phyloP scores from a whole-genome alignment of 1,140 invertebrate genomes.

The Drosophila arizonae region DNA sequence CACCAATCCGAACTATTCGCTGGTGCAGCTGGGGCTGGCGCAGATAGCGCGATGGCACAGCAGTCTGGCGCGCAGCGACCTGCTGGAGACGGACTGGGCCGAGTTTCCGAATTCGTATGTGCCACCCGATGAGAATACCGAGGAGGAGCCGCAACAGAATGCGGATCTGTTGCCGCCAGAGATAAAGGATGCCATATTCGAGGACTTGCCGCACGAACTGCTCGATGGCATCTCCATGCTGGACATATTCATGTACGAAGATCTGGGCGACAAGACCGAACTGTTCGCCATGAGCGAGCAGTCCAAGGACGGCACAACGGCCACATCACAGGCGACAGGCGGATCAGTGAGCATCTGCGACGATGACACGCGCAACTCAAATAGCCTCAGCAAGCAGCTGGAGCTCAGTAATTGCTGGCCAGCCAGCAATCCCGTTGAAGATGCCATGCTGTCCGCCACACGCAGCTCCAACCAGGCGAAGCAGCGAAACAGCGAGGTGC shows the following conservation, averaged over 20 bases:
- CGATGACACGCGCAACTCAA: constrained; percentile 82
- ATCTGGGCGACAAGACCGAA: constrained; percentile 84
- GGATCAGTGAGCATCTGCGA: constrained; percentile 72
- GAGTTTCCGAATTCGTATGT: constrained; percentile 75
- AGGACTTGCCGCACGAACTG: constrained; percentile 91
- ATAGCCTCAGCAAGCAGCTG: constrained; percentile 56
- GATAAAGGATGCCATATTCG: constrained; percentile 91
- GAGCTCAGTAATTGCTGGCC: constrained; percentile 80
- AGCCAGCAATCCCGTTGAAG: constrained; percentile 86
- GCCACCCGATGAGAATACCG: constrained; percentile 78
- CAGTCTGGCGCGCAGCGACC: constrained; percentile 83
- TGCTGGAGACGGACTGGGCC: constrained; percentile 66
- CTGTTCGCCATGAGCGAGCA: constrained; percentile 76
- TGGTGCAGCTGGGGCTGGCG: constrained; percentile 85
- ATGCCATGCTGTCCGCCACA: constrained; percentile 84
- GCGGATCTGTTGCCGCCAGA: constrained; percentile 91
- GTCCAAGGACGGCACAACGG: constrained; percentile 69
- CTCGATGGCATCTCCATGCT: constrained; percentile 92
- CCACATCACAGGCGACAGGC: constrained; percentile 67
- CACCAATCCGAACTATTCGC: constrained; percentile 84
- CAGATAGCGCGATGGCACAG: constrained; percentile 87
- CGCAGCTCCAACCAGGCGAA: constrained; percentile 82
- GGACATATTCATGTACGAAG: constrained; percentile 87
- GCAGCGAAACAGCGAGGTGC: constrained; percentile 83
- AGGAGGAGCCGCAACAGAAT: constrained; percentile 89